Evolutionary conservation across 2,797 vertebrate genomes (phyloP), one percentile per base, ranked within the genome.

Genomic region (Kryptopterus vitreolus): DNA sequence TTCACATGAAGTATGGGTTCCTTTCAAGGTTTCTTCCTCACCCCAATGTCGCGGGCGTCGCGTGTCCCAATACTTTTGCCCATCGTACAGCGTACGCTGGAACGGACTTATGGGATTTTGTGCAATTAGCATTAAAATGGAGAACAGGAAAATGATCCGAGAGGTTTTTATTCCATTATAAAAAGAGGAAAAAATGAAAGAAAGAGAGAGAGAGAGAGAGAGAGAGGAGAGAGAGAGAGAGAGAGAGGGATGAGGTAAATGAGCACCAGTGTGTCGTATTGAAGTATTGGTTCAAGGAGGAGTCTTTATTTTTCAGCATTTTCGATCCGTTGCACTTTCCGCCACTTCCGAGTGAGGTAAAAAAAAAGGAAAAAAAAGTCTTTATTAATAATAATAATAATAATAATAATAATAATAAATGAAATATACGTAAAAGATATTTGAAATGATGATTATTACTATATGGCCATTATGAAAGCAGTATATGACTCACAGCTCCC

Each of bases 231-330:
- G n/a, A 48, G 46, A n/a, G 26, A 69, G 5, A 15, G 13, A 15
- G 16, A 24, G 3, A 43, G 8, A 33, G 5, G 46, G 53, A 69
- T 72, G 12, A 48, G 12, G 58, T 46, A 76, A 59, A 81, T 69
- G 68, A 83, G 65, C 75, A 81, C 20, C 72, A 75, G 33, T 35
- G 70, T 69, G 35, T 57, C 33, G 11, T 50, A 38, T 43, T 55
- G 20, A 76, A 24, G 77, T 70, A 62, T 73, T 76, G 71, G 58
- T 82, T 69, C 66, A 79, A 82, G 81, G 76, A 82, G 81, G 77
- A 82, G 77, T 82, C 80, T 82, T 84, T 82, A 73, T 82, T 80
- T n/a, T 77, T 86, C 71, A 84, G 80, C 74, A 81, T 68, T 38
- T 81, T 70, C 78, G 66, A 85, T 59, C 55, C n/a, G 50, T 75